Percentiles rank a stretch among this genome's conserved stretches.
Conservation (phyloP, 1,140 invertebrate species). For the Platyscapa corneri region DNA sequence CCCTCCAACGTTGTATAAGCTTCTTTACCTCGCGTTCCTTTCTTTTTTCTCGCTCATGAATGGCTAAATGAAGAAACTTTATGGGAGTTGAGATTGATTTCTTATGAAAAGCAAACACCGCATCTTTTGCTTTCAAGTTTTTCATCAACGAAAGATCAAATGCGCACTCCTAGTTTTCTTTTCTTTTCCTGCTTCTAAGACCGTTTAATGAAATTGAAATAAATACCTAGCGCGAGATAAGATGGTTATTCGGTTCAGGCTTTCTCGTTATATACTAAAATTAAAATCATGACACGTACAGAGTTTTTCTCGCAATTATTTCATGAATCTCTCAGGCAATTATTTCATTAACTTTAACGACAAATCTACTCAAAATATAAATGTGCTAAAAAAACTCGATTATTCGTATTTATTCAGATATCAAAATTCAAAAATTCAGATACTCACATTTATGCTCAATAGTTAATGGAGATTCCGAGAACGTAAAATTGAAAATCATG, state of each 20-base stretch:
- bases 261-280: no score
- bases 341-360: not conserved
- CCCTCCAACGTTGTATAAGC: not conserved
- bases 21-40: no score
- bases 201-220: not conserved
- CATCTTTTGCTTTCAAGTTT: not conserved
- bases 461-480: not conserved
- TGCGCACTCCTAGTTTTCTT: not conserved
- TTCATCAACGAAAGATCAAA: not conserved
- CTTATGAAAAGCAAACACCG: conserved; percentile 61
- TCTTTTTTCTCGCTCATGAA: not conserved
- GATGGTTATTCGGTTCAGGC: not conserved
- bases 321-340: not conserved
- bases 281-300: no score
- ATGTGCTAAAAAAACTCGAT: no score
- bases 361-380: no score
- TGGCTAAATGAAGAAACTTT: conserved; percentile 31
- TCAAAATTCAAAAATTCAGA: no score
- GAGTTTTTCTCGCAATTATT: not conserved
- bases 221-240: not conserved
- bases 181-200: not conserved
- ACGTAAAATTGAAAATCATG: not conserved
- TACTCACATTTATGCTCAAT: not conserved
- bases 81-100: not conserved
- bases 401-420: no score